phyloP scores from a whole-genome alignment of 2,113 vertebrate genomes.

The Cynoglossus semilaevis region DNA sequence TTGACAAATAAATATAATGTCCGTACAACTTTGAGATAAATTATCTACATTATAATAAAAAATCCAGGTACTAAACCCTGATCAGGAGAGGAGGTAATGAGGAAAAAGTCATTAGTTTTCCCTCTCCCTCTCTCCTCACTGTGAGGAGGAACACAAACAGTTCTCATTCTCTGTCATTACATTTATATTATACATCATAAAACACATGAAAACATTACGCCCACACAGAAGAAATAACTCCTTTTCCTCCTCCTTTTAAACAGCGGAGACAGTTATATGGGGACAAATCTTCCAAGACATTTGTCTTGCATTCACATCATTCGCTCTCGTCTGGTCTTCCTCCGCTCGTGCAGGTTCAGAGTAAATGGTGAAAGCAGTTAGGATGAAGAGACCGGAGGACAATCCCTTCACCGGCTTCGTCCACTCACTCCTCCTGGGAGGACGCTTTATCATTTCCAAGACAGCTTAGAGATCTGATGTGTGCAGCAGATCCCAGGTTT shows the following conservation, averaged over 20 bases:
- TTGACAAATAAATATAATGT: too few species aligned
- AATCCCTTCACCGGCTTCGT: too few species aligned
- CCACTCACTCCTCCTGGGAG: too few species aligned
- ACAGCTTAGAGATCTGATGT: too few species aligned
- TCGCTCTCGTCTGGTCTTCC: conserved; percentile 34
- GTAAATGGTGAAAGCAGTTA: conserved; percentile 10
- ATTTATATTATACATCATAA: conserved; percentile 40
- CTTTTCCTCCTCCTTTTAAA: neutral
- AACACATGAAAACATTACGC: conserved; percentile 28
- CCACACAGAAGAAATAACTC: conserved; percentile 8
- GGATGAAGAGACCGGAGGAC: too few species aligned
- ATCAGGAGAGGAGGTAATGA: conserved; percentile 20
- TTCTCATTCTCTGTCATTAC: conserved; percentile 17
- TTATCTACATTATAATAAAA: conserved; percentile 5
- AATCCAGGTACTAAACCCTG: conserved; percentile 1
- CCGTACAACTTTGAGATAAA: conserved; percentile 1
- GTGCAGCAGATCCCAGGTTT: too few species aligned
- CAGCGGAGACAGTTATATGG: conserved; percentile 41
- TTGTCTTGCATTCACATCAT: conserved; percentile 46
- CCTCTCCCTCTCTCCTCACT: neutral
- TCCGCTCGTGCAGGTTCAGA: conserved; percentile 1
- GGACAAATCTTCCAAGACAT: conserved; percentile 47
- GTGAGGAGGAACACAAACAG: conserved; percentile 7
- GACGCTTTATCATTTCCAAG: too few species aligned
- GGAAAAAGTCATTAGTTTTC: conserved; percentile 18